Percentiles rank a stretch among this genome's conserved stretches.
Evolutionary conservation across 2,888 invertebrate genomes (phyloP).

Genomic region (Sminthurinus aureus): DNA sequence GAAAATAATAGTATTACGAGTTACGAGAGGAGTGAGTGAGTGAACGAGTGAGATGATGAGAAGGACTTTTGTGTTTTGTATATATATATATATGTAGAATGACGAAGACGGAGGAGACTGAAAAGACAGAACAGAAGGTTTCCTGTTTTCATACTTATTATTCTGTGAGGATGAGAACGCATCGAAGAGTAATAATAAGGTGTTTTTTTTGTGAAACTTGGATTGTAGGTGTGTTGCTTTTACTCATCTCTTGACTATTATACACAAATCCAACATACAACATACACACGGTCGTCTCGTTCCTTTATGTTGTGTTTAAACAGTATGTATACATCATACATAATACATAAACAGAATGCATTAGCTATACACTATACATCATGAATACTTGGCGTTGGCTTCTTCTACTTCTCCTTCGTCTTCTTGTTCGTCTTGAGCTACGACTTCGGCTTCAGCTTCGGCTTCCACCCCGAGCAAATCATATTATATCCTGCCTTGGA

Average conservation of each 20-base stretch:
- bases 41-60: too few species aligned
- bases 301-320: too few species aligned
- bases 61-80: too few species aligned
- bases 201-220: conserved; percentile 23
- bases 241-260: conserved; percentile 20
- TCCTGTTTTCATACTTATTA: conserved; percentile 35
- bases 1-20: too few species aligned
- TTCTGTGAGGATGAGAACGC: conserved; percentile 29
- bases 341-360: too few species aligned
- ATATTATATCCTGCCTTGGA: conserved; percentile 3
- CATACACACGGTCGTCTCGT: too few species aligned
- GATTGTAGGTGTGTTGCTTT: conserved; percentile 39
- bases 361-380: too few species aligned
- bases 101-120: background rate
- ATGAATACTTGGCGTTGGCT: too few species aligned
- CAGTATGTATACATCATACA: too few species aligned
- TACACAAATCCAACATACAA: background rate
- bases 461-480: conserved; percentile 12
- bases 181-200: conserved; percentile 36
- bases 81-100: background rate
- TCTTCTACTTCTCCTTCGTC: too few species aligned
- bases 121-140: conserved; percentile 24
- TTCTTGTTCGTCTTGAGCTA: too few species aligned
- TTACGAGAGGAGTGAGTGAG: too few species aligned
- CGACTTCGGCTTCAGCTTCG: background rate